Conservation (phyloP, 2,888 invertebrate species). For the Corbicula japonica region DNA sequence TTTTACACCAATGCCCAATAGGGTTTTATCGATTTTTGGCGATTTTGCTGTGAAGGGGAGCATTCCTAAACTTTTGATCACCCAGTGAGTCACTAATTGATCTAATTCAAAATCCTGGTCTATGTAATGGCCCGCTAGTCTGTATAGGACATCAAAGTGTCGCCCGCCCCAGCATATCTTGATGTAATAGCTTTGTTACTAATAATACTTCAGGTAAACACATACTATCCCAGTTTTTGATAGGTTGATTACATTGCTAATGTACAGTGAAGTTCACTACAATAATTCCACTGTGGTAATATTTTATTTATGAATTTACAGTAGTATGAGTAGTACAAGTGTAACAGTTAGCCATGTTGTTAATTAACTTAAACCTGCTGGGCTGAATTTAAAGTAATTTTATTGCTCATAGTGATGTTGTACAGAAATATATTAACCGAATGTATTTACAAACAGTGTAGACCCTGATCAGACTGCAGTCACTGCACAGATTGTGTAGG, state of each 20-base stretch:
- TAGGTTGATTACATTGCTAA: constrained; percentile 28
- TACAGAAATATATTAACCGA: too few relatives aligned
- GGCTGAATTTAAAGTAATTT: too few relatives aligned
- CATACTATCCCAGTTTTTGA: constrained; percentile 53
- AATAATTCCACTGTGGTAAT: too few relatives aligned
- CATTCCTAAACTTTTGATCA: constrained; percentile 47
- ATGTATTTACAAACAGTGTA: too few relatives aligned
- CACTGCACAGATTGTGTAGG: too few relatives aligned
- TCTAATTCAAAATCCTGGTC: not conserved
- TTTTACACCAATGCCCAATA: not conserved
- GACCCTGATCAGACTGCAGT: too few relatives aligned
- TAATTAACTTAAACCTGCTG: too few relatives aligned
- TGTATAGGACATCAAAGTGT: constrained; percentile 60
- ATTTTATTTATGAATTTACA: too few relatives aligned
- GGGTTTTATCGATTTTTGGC: constrained; percentile 23
- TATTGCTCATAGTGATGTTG: too few relatives aligned
- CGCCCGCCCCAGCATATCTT: constrained; percentile 57
- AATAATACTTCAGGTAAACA: constrained; percentile 58
- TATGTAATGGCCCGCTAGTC: too few relatives aligned
- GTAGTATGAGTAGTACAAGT: too few relatives aligned
- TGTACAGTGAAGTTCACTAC: constrained; percentile 20
- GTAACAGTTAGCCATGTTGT: too few relatives aligned
- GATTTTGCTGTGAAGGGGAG: constrained; percentile 10
- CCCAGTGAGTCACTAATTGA: constrained; percentile 28
- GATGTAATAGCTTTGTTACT: constrained; percentile 55